phyloP scores from a whole-genome alignment of 2,797 vertebrate genomes.

The Ptychobarbus kaznakovi region DNA sequence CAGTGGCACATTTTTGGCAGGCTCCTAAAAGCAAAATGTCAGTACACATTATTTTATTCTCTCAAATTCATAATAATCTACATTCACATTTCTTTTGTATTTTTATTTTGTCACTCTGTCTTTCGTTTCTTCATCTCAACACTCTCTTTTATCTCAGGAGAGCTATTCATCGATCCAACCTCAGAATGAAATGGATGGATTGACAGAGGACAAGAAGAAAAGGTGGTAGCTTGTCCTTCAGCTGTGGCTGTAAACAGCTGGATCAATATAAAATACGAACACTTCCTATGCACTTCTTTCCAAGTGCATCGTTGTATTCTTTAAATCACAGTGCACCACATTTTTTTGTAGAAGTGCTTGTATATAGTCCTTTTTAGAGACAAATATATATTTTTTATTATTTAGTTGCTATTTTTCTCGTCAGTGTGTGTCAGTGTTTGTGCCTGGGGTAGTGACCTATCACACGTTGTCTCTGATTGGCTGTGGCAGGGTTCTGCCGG shows the following conservation, averaged over 20 bases:
- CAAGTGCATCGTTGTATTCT: not conserved
- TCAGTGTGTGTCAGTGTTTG: constrained; percentile 11
- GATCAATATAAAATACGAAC: constrained; percentile 35
- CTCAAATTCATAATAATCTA: constrained; percentile 2
- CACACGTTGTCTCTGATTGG: not conserved
- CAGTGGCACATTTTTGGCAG: not conserved
- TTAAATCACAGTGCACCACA: not conserved
- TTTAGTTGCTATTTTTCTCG: not conserved
- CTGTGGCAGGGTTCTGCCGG: not conserved
- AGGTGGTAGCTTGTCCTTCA: constrained; percentile 7
- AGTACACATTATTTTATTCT: constrained; percentile 2
- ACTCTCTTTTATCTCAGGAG: constrained; percentile 60
- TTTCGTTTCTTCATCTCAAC: constrained; percentile 36
- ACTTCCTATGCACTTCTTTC: constrained; percentile 13
- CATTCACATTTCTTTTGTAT: constrained; percentile 8
- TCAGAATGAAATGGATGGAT: constrained; percentile 10
- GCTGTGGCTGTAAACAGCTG: constrained; percentile 20
- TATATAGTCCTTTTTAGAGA: not conserved
- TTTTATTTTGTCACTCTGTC: constrained; percentile 60
- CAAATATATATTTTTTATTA: not conserved
- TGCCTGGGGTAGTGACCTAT: constrained; percentile 26
- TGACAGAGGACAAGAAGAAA: constrained; percentile 38
- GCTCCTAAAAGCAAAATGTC: not conserved
- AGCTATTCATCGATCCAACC: constrained; percentile 34
- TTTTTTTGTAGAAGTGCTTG: constrained; percentile 39